A percentile compares a stretch with the other conserved stretches of the same genome.
These are phyloP conservation scores for Notamacropus eugenii DNA, from an alignment of 2,797 vertebrate genomes.

Conservation along the genomic window DNA sequence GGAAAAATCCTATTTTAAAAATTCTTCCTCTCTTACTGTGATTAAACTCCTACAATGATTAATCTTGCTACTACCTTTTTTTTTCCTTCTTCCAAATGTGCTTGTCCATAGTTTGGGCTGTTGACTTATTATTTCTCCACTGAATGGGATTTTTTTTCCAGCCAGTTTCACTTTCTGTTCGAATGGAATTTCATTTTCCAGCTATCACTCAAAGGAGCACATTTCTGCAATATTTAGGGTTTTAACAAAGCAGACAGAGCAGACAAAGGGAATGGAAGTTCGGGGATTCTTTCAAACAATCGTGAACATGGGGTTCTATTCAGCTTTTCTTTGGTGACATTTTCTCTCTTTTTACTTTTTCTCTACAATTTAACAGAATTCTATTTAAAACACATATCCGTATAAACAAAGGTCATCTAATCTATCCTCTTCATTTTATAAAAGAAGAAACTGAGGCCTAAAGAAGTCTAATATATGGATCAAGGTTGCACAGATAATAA, in stretches of 20 bases:
- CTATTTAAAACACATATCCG: slow-evolving; percentile 20
- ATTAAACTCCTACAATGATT: slow-evolving; percentile 25
- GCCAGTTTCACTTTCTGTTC: slow-evolving; percentile 13
- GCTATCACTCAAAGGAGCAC: neutral
- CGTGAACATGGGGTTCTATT: neutral
- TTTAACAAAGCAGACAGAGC: neutral
- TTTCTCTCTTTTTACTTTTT: slow-evolving; percentile 5
- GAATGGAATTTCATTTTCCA: neutral
- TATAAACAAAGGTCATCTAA: neutral
- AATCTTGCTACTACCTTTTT: slow-evolving; percentile 24
- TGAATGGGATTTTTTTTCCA: slow-evolving; percentile 47
- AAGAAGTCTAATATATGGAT: neutral
- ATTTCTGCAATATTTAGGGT: neutral
- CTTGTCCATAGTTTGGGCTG: slow-evolving; percentile 19
- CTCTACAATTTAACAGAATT: neutral
- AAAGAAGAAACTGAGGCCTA: neutral
- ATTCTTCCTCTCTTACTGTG: slow-evolving; percentile 9
- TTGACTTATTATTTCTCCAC: slow-evolving; percentile 27
- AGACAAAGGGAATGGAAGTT: slow-evolving; percentile 4
- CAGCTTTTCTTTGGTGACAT: slow-evolving; percentile 10
- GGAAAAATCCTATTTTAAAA: slow-evolving; percentile 48
- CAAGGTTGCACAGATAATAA: neutral
- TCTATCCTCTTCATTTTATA: neutral
- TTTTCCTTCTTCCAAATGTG: slow-evolving; percentile 9
- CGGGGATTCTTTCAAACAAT: slow-evolving; percentile 4